Conservation (phyloP, 2,797 vertebrate genomes). For the Enteromius argenteus region DNA sequence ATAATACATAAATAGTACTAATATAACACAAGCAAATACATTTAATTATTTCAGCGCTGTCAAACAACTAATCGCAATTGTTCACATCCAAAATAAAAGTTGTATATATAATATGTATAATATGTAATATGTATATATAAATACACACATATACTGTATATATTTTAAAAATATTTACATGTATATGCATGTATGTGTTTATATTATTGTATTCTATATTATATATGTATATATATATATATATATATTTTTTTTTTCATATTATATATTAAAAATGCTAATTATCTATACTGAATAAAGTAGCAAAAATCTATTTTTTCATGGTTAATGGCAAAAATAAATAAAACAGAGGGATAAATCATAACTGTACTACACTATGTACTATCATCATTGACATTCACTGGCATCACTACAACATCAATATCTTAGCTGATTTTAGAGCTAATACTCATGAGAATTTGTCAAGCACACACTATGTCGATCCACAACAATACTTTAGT, state of each 20-base stretch:
- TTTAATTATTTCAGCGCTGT: background rate
- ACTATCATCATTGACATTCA: background rate
- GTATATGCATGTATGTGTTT: too few relatives aligned
- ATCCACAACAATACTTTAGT: background rate
- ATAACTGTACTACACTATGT: background rate
- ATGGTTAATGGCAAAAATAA: background rate
- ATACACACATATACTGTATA: too few relatives aligned
- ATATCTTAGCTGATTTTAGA: background rate
- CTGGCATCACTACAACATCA: slow-evolving; percentile 10
- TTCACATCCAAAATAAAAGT: too few relatives aligned
- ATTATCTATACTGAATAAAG: background rate
- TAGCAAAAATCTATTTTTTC: background rate
- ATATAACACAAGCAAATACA: background rate
- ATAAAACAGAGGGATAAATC: background rate
- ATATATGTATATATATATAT: too few relatives aligned
- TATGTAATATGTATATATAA: too few relatives aligned
- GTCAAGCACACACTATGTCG: background rate
- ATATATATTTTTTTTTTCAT: too few relatives aligned
- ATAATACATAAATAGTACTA: background rate
- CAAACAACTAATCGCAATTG: too few relatives aligned
- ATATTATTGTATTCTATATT: too few relatives aligned
- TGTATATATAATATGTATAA: too few relatives aligned
- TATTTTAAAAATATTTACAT: too few relatives aligned
- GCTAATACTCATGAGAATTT: background rate
- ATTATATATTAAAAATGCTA: too few relatives aligned